These are phyloP conservation scores for Lepidonotus clava DNA, from an alignment of 2,888 invertebrate genomes.

Conservation along the genomic window DNA sequence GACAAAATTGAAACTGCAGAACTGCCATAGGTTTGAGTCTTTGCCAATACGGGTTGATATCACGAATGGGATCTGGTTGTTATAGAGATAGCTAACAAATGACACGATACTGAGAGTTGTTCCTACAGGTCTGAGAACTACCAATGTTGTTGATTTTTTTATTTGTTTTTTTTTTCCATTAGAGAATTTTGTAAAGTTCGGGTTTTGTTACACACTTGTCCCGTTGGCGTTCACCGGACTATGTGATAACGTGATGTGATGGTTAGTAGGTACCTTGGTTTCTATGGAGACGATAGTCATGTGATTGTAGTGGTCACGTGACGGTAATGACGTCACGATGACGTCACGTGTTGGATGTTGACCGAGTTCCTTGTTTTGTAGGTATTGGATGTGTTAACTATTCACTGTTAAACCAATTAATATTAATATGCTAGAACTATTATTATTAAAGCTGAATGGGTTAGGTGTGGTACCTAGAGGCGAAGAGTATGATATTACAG, in stretches of 20 bases:
- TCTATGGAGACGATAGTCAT: constrained; percentile 40
- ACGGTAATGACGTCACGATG: neutral
- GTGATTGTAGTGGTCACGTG: constrained; percentile 15
- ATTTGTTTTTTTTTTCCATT: constrained; percentile 18
- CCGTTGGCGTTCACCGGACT: neutral
- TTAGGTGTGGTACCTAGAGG: constrained; percentile 2
- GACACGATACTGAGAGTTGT: too few species aligned
- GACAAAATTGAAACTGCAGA: constrained; percentile 29
- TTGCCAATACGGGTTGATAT: constrained; percentile 13
- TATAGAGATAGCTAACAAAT: constrained; percentile 1
- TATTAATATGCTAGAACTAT: too few species aligned
- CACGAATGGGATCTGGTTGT: constrained; percentile 20
- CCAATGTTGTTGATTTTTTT: neutral
- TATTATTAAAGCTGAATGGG: constrained; percentile 17
- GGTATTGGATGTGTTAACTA: constrained; percentile 37
- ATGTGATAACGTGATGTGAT: constrained; percentile 45
- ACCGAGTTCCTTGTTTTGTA: neutral
- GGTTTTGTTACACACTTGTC: neutral
- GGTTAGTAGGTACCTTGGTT: constrained; percentile 12
- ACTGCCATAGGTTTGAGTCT: constrained; percentile 33
- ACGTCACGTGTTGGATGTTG: constrained; percentile 3
- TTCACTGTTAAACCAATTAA: neutral
- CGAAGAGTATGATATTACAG: neutral
- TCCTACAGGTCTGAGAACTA: neutral
- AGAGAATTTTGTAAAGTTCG: constrained; percentile 30